Percentiles rank a stretch among this genome's conserved stretches.
These are phyloP conservation scores for Crax fasciolata DNA, from an alignment of 2,797 vertebrate genomes.

Conservation along the genomic window DNA sequence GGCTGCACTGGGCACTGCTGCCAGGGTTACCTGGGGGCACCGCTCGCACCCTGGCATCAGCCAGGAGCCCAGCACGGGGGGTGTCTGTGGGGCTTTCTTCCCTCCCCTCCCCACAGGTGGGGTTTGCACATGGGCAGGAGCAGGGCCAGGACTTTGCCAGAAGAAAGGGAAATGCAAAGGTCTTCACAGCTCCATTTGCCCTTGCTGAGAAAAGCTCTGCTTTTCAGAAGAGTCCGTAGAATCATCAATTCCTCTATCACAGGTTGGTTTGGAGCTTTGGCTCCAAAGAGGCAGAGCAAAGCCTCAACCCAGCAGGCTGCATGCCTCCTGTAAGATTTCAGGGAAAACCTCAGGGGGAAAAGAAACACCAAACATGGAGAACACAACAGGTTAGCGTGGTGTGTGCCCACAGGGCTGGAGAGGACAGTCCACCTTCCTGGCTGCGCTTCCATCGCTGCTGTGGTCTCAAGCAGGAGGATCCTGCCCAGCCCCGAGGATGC, in stretches of 20 bases:
- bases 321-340: too few species aligned
- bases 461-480: not conserved
- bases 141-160: not conserved
- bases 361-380: too few species aligned
- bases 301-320: too few species aligned
- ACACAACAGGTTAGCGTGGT: too few species aligned
- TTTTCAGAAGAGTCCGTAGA: too few species aligned
- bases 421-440: not conserved
- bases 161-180: not conserved
- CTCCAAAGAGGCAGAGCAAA: too few species aligned
- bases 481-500: not conserved
- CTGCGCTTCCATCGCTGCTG: not conserved
- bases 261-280: too few species aligned
- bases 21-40: not conserved
- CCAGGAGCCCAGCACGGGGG: accelerated
- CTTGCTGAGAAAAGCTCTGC: too few species aligned
- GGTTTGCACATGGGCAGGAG: not conserved
- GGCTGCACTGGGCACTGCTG: accelerated
- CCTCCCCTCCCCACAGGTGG: not conserved
- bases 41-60: accelerated
- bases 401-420: too few species aligned
- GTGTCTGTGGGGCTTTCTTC: not conserved
- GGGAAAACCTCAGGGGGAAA: too few species aligned
- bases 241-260: too few species aligned
- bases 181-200: too few species aligned